Conservation (phyloP, 2,888 invertebrate species). For the Euspilapteryx auroguttella region DNA sequence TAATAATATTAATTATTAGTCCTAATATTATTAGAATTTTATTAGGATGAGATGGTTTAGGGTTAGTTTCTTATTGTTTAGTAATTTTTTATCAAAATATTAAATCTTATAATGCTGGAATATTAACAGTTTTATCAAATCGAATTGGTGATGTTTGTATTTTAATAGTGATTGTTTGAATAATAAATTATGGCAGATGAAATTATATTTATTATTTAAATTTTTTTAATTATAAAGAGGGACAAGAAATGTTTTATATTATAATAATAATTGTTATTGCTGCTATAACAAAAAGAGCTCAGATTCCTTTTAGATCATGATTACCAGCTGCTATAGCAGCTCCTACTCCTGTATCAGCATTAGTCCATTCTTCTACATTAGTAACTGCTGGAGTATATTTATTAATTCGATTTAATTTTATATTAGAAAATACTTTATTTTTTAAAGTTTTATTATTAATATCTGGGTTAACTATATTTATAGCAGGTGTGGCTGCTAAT, state of each 20-base stretch:
- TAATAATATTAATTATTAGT: conserved; percentile 68
- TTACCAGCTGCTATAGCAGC: conserved; percentile 76
- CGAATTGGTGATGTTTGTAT: conserved; percentile 73
- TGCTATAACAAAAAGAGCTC: conserved; percentile 76
- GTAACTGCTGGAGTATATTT: conserved; percentile 77
- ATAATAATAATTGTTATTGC: conserved; percentile 49
- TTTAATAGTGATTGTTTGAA: conserved; percentile 62
- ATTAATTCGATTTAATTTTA: conserved; percentile 68
- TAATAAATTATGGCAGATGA: conserved; percentile 56
- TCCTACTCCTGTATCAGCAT: conserved; percentile 74
- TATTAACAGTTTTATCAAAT: conserved; percentile 73
- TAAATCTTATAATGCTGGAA: conserved; percentile 69
- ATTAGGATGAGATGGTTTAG: conserved; percentile 74
- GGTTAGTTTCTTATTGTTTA: conserved; percentile 71
- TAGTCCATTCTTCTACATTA: conserved; percentile 77
- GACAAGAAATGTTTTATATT: no score
- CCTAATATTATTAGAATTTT: conserved; percentile 72
- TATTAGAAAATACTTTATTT: conserved; percentile 37
- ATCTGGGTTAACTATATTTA: conserved; percentile 62
- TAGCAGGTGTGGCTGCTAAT: conserved; percentile 61
- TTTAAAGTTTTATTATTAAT: conserved; percentile 55
- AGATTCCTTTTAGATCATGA: conserved; percentile 79
- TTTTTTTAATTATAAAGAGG: no score
- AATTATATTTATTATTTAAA: conserved; percentile 57
- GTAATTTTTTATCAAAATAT: conserved; percentile 72